These are phyloP conservation scores for Eilema griseolum DNA, from an alignment of 2,888 invertebrate species.

Conservation along the genomic window DNA sequence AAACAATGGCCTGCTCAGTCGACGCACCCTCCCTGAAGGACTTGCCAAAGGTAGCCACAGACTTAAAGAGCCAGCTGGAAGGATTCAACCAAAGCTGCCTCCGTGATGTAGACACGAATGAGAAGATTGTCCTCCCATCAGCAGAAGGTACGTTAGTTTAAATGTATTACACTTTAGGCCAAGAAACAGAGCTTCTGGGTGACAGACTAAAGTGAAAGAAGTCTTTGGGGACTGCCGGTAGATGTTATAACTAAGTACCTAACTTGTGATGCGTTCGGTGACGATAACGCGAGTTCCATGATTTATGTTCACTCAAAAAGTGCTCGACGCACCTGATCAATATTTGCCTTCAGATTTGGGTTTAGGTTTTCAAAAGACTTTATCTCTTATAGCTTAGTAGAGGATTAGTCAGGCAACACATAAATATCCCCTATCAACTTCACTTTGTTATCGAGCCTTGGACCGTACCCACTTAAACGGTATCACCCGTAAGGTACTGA, in stretches of 20 bases:
- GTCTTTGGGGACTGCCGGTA: too few relatives aligned
- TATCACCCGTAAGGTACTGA: background rate
- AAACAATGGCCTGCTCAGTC: constrained; percentile 87
- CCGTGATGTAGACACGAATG: constrained; percentile 95
- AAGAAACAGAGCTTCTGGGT: too few relatives aligned
- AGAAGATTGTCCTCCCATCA: constrained; percentile 97
- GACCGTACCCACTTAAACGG: constrained; percentile 7
- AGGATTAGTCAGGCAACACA: background rate
- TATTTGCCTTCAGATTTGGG: background rate
- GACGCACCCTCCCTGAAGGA: constrained; percentile 94
- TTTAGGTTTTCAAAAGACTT: background rate
- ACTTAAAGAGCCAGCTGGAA: constrained; percentile 96
- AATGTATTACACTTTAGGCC: background rate
- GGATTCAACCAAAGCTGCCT: constrained; percentile 95
- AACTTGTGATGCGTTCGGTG: too few relatives aligned
- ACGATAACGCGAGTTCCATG: too few relatives aligned
- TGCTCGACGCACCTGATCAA: too few relatives aligned
- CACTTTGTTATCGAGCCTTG: background rate
- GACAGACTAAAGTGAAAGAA: too few relatives aligned
- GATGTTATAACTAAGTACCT: too few relatives aligned
- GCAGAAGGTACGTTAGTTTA: constrained; percentile 92
- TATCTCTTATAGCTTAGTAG: too few relatives aligned
- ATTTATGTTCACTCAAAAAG: too few relatives aligned
- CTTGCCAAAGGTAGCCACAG: constrained; percentile 95
- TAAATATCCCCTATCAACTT: background rate